These are phyloP conservation scores for Lindbergichthys nudifrons DNA, from an alignment of 2,797 vertebrate genomes.

Conservation along the genomic window DNA sequence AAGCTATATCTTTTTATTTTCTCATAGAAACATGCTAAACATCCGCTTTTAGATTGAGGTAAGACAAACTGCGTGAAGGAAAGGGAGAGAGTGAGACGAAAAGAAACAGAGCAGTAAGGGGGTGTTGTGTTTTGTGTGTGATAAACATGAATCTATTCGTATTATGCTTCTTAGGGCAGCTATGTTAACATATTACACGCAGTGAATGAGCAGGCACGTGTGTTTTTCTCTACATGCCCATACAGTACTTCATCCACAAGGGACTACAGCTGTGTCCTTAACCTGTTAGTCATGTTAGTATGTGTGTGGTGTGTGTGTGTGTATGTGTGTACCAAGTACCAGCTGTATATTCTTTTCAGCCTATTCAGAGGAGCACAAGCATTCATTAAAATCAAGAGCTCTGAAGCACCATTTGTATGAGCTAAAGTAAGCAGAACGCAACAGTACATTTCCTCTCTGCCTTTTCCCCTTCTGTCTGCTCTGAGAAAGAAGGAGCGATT, in stretches of 20 bases:
- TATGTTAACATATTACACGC: constrained; percentile 30
- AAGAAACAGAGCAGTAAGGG: constrained; percentile 27
- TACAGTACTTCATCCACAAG: not conserved
- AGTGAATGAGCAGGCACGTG: not conserved
- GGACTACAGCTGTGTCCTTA: constrained; percentile 47
- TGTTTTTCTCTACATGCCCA: not conserved
- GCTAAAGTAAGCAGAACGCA: constrained; percentile 45
- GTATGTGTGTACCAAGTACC: constrained; percentile 17
- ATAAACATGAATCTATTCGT: constrained; percentile 10
- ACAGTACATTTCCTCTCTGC: constrained; percentile 43
- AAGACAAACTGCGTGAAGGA: constrained; percentile 15
- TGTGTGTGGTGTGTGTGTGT: constrained; percentile 4
- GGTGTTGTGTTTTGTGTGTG: not conserved
- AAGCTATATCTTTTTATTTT: constrained; percentile 18
- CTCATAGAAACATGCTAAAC: constrained; percentile 6
- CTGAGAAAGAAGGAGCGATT: constrained; percentile 40
- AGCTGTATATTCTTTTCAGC: constrained; percentile 58
- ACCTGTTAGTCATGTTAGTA: constrained; percentile 13
- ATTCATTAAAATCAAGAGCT: constrained; percentile 53
- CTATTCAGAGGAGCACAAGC: constrained; percentile 36
- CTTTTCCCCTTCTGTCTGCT: constrained; percentile 23
- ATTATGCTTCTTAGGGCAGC: constrained; percentile 12
- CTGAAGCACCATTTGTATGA: constrained; percentile 36
- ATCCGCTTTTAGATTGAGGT: not conserved
- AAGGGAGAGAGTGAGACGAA: not conserved